A percentile compares a stretch with the other conserved stretches of the same genome.
Evolutionary conservation across 2,797 vertebrate genomes (phyloP).

Genomic region (Acrocephalus scirpaceus): DNA sequence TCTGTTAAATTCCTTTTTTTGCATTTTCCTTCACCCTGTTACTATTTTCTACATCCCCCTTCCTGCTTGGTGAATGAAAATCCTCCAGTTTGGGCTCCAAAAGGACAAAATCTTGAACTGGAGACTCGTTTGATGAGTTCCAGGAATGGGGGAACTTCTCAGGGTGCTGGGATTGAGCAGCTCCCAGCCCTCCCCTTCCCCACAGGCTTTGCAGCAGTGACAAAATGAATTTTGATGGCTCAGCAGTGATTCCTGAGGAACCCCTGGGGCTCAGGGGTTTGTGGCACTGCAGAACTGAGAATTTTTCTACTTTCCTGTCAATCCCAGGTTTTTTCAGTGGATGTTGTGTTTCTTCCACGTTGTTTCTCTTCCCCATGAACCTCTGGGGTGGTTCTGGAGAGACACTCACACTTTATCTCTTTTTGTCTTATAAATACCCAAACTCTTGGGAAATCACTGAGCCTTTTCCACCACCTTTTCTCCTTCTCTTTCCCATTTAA

Average conservation of each 20-base stretch:
- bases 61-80: background rate
- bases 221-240: background rate
- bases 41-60: background rate
- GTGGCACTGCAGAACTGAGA: background rate
- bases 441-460: background rate
- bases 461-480: background rate
- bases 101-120: background rate
- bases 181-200: background rate
- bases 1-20: background rate
- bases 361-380: background rate
- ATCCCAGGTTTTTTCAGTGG: background rate
- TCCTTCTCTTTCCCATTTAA: background rate
- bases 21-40: background rate
- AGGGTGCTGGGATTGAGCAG: accelerated
- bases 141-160: background rate
- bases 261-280: accelerated
- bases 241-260: background rate
- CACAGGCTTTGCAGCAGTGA: background rate
- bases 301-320: background rate
- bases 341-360: accelerated
- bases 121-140: background rate
- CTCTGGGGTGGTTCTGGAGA: background rate
- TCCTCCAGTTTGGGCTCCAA: accelerated
- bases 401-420: background rate
- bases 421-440: background rate